These are phyloP conservation scores for Chrysoperla carnea DNA, from an alignment of 1,140 invertebrate species.

Conservation along the genomic window DNA sequence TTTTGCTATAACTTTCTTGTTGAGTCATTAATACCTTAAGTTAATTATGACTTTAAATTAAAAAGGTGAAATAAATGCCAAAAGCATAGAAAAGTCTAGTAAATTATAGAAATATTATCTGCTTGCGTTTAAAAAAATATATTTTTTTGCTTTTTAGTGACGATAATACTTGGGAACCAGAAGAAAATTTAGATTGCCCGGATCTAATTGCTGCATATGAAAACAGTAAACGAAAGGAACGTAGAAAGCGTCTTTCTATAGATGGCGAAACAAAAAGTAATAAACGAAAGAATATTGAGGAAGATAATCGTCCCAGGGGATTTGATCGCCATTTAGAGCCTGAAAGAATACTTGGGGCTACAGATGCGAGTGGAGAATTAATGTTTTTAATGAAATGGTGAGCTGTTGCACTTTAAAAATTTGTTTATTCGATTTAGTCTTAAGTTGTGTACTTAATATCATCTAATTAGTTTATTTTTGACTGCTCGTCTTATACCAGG, in stretches of 20 bases:
- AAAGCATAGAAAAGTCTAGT: too few relatives aligned
- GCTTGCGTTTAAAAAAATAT: too few relatives aligned
- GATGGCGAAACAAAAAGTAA: constrained; percentile 10
- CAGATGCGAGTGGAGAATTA: constrained; percentile 69
- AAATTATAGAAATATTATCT: too few relatives aligned
- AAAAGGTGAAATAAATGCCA: too few relatives aligned
- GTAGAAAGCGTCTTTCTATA: background rate
- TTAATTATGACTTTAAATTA: too few relatives aligned
- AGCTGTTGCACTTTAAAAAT: constrained; percentile 8
- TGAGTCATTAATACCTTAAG: too few relatives aligned
- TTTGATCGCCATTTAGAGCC: constrained; percentile 63
- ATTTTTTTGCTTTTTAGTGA: too few relatives aligned
- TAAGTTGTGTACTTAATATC: constrained; percentile 1
- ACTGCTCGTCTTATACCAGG: background rate
- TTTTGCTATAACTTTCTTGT: too few relatives aligned
- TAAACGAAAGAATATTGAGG: constrained; percentile 23
- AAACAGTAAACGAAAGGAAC: constrained; percentile 1
- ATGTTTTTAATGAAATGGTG: constrained; percentile 87
- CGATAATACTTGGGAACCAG: constrained; percentile 51
- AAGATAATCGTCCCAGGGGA: constrained; percentile 44
- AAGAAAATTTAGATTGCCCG: constrained; percentile 62
- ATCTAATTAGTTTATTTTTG: too few relatives aligned
- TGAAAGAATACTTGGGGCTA: constrained; percentile 76
- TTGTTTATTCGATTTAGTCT: too few relatives aligned
- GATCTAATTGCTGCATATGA: constrained; percentile 64